Base-by-base conservation (phyloP, 2,888 invertebrate species). In the Apotomis betuletana region DNA sequence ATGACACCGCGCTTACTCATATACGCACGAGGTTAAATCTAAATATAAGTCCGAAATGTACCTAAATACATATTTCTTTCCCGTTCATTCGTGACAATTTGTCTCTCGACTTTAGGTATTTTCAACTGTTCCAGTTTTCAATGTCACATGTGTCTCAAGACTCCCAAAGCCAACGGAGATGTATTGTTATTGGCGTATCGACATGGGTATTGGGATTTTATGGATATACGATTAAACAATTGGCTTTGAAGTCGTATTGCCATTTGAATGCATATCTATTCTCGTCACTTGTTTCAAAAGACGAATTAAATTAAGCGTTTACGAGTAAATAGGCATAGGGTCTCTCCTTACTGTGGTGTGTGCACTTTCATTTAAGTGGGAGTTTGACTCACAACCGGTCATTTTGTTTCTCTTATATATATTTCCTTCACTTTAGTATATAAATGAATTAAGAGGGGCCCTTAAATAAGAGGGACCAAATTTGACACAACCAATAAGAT, bases 21-120 rank as follows among this genome's bases (percentile, higher is more conserved):
- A 49, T 38, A 41, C 41, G 38, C 51, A 67, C 71, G 51, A 71
- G 71, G 71, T 67, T 71, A 38, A 36, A 41, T 67, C 71, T 71
- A 71, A 71, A 71, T 67, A 62, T 71, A 71, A 62, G 13, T 49
- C 49, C 15, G 49, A 67, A 67, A 67, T 54, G 59, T 38, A 27
- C 27, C 27, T 27, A 60, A 60, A 67, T 65, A 65, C 65, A 70
- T 70, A 54, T 70, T 64, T 65, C 46, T 61, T 70, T 60, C 46
- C 27, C 64, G 54, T 15, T 61, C 67, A 70, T 65, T 62, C 64
- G 61, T 62, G 67, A 71, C 70, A 65, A 57, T 57, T 65, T 46
- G 27, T 62, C 44, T 51, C 13, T 55, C 12, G 36, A 8, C 10
- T 38, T 49, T 70, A 59, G 57, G 49, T 62, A 54, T 65, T 36